A percentile compares a stretch with the other conserved stretches of the same genome.
phyloP scores from a whole-genome alignment of 2,113 vertebrate species.

The Ceuthmochares aereus region DNA sequence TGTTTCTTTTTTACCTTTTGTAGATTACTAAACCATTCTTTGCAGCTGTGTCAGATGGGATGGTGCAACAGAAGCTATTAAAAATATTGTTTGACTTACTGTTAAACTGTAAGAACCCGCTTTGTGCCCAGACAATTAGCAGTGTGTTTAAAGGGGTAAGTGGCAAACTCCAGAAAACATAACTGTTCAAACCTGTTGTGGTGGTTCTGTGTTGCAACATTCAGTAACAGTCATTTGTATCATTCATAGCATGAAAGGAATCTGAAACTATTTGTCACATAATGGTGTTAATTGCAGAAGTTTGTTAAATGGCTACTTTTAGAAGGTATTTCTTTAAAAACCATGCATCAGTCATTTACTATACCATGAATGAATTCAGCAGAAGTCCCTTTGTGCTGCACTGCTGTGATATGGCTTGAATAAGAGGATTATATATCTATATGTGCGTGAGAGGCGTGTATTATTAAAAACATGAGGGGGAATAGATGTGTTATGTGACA shows the following conservation, averaged over 20 bases:
- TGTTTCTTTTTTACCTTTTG: not conserved
- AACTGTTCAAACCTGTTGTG: not conserved
- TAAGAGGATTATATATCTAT: not conserved
- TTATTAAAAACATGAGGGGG: not conserved
- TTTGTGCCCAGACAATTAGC: conserved; percentile 81
- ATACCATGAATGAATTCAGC: not conserved
- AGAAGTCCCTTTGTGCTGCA: not conserved
- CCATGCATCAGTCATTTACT: not conserved
- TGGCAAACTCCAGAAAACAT: not conserved
- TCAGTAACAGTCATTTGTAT: not conserved
- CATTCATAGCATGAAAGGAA: not conserved
- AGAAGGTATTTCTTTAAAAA: not conserved
- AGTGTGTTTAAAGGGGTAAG: conserved; percentile 93
- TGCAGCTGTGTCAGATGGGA: conserved; percentile 80
- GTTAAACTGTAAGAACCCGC: conserved; percentile 79
- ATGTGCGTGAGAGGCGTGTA: not conserved
- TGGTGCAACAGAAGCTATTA: conserved; percentile 87
- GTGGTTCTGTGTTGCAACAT: not conserved
- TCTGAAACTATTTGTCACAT: not conserved
- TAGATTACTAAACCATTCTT: conserved; percentile 94
- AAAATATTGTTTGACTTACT: conserved; percentile 87
- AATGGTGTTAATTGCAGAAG: not conserved
- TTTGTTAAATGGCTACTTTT: not conserved
- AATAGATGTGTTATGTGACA: not conserved
- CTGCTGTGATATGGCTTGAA: not conserved